These are phyloP conservation scores for Bugula neritina DNA, from an alignment of 2,888 invertebrate species.

Conservation along the genomic window DNA sequence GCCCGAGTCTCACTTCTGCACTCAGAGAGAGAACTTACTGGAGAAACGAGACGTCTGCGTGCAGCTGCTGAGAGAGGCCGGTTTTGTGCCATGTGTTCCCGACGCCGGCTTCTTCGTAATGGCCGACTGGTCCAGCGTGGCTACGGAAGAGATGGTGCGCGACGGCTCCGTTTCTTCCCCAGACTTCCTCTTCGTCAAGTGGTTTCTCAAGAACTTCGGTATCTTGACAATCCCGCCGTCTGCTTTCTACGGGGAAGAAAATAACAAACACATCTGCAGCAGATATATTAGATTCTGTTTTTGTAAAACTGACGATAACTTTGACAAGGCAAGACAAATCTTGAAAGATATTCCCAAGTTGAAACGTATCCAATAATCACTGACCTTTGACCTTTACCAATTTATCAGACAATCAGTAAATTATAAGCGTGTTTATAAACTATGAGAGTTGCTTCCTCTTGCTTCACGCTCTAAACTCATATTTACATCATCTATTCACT, in stretches of 20 bases:
- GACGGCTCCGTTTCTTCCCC: neutral
- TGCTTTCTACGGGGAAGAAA: neutral
- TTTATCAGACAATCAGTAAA: no score
- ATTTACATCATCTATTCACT: no score
- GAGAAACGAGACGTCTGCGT: neutral
- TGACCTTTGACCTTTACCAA: no score
- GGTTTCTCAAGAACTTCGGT: neutral
- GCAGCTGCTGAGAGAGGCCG: neutral
- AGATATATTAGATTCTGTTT: slow-evolving; percentile 22
- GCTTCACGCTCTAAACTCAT: no score
- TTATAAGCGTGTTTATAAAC: no score
- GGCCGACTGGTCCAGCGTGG: slow-evolving; percentile 7
- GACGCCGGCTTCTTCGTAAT: slow-evolving; percentile 24
- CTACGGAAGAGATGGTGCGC: neutral
- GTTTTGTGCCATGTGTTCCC: slow-evolving; percentile 7
- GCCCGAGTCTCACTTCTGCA: neutral
- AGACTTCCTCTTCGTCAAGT: slow-evolving; percentile 2
- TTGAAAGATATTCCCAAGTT: neutral
- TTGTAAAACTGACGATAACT: slow-evolving; percentile 10
- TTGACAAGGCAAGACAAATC: neutral
- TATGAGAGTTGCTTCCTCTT: no score
- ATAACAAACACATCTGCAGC: neutral
- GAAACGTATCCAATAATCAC: no score
- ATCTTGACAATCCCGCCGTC: slow-evolving; percentile 3
- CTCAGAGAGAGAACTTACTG: neutral